Percentiles rank a stretch among this genome's conserved stretches.
Conservation (phyloP, 2,888 invertebrate species). For the Theodoxus fluviatilis region DNA sequence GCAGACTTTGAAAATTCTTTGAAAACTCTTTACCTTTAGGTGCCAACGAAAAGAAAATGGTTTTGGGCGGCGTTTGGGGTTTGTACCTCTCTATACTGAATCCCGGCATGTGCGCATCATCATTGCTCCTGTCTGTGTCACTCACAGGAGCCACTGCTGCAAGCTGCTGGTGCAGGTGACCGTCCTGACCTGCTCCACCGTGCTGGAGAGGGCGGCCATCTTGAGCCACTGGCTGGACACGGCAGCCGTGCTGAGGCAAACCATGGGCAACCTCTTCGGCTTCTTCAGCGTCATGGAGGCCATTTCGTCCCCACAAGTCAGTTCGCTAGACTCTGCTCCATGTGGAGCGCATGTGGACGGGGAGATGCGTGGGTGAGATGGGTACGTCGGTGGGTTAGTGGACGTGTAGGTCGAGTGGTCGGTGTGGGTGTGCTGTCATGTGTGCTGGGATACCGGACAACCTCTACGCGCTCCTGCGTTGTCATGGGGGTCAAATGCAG, state of each 20-base stretch:
- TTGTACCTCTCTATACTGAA: too few species aligned
- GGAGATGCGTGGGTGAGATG: too few species aligned
- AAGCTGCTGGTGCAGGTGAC: slow-evolving; percentile 87
- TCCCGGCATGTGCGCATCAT: too few species aligned
- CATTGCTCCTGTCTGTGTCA: too few species aligned
- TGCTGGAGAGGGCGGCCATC: slow-evolving; percentile 75
- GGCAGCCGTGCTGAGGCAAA: slow-evolving; percentile 88
- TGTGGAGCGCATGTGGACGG: not conserved
- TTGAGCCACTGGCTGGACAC: slow-evolving; percentile 93
- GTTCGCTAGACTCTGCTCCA: too few species aligned
- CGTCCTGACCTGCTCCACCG: slow-evolving; percentile 83
- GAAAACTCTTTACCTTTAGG: too few species aligned
- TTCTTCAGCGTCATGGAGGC: slow-evolving; percentile 92
- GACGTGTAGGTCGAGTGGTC: not conserved
- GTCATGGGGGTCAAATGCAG: not conserved
- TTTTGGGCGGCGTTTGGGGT: too few species aligned
- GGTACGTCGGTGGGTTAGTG: too few species aligned
- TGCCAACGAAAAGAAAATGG: too few species aligned
- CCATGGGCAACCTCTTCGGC: slow-evolving; percentile 88
- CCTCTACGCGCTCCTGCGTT: not conserved
- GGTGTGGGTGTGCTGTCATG: not conserved
- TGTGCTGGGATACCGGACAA: not conserved
- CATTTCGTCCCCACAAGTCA: slow-evolving; percentile 84
- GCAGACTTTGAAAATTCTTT: too few species aligned
- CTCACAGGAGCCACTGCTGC: slow-evolving; percentile 80